These are phyloP conservation scores for Drusus annulatus DNA, from an alignment of 1,140 invertebrate genomes.

Conservation along the genomic window DNA sequence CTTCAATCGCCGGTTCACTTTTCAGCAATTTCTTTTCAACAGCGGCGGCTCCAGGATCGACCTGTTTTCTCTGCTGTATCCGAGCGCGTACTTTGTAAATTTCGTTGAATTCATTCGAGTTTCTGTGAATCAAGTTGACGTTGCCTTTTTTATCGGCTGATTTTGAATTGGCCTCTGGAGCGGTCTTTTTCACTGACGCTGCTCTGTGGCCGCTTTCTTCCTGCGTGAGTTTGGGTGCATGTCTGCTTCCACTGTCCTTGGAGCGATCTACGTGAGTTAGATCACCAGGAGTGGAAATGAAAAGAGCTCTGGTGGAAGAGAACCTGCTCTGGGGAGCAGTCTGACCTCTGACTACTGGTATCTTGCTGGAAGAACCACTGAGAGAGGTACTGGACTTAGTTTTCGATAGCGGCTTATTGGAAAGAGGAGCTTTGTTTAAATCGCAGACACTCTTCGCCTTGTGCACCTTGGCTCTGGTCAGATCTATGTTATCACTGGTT, in stretches of 20 bases:
- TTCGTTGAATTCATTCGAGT: conserved; percentile 62
- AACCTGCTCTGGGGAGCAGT: conserved; percentile 65
- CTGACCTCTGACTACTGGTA: conserved; percentile 72
- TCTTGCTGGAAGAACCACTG: conserved; percentile 72
- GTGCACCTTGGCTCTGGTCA: conserved; percentile 67
- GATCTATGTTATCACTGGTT: conserved; percentile 59
- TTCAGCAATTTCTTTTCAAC: conserved; percentile 63
- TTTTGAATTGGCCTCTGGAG: conserved; percentile 48
- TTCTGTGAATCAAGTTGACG: conserved; percentile 18
- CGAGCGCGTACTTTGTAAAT: conserved; percentile 68
- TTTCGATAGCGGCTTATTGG: conserved; percentile 63
- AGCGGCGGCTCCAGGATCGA: conserved; percentile 62
- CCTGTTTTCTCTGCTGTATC: conserved; percentile 66
- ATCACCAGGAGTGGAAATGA: conserved; percentile 73
- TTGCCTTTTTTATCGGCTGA: neutral
- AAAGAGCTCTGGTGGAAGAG: conserved; percentile 68
- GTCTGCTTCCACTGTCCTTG: conserved; percentile 67
- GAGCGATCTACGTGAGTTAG: conserved; percentile 70
- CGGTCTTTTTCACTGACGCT: conserved; percentile 65
- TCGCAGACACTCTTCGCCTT: conserved; percentile 74
- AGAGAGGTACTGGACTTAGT: conserved; percentile 71
- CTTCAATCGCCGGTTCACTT: conserved; percentile 63
- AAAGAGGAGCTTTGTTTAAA: conserved; percentile 65
- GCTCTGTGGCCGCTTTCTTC: conserved; percentile 63
- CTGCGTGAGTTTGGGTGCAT: conserved; percentile 65